These are phyloP conservation scores for Paratrypauchen microcephalus DNA, from an alignment of 2,797 vertebrate species.

Conservation along the genomic window DNA sequence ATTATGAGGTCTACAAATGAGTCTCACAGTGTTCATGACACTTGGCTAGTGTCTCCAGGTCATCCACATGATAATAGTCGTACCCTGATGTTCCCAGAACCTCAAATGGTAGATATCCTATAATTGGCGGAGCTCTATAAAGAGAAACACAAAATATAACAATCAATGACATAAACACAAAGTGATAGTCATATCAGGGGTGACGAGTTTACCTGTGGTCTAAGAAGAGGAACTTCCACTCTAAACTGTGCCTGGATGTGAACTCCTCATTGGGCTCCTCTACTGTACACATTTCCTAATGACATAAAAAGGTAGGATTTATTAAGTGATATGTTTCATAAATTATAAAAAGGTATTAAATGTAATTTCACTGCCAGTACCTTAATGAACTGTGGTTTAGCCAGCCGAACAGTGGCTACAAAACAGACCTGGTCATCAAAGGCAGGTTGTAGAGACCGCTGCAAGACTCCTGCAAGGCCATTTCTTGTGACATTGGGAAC, in stretches of 20 bases:
- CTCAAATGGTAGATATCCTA: conserved; percentile 97
- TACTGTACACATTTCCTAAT: conserved; percentile 95
- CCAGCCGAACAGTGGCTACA: conserved; percentile 93
- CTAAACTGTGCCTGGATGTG: conserved; percentile 96
- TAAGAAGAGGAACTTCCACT: conserved; percentile 98
- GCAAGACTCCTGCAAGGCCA: conserved; percentile 91
- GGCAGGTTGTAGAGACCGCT: conserved; percentile 84
- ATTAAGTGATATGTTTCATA: not conserved
- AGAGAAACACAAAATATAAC: conserved; percentile 18
- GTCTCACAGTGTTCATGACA: conserved; percentile 95
- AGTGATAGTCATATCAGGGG: not conserved
- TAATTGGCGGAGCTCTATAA: conserved; percentile 93
- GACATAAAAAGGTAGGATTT: no score
- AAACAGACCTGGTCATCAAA: conserved; percentile 94
- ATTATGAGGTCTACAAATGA: not conserved
- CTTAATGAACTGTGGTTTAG: conserved; percentile 98
- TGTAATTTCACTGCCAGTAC: conserved; percentile 58
- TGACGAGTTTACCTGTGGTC: conserved; percentile 86
- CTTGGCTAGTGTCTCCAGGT: conserved; percentile 95
- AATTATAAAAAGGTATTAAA: not conserved
- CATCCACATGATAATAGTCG: conserved; percentile 98
- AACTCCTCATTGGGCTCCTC: conserved; percentile 97
- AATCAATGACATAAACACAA: not conserved
- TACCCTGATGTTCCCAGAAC: conserved; percentile 97
- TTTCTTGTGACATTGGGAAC: conserved; percentile 89